A percentile compares a stretch with the other conserved stretches of the same genome.
Conservation (phyloP, 2,888 invertebrate species). For the Drosophila sordidula region DNA sequence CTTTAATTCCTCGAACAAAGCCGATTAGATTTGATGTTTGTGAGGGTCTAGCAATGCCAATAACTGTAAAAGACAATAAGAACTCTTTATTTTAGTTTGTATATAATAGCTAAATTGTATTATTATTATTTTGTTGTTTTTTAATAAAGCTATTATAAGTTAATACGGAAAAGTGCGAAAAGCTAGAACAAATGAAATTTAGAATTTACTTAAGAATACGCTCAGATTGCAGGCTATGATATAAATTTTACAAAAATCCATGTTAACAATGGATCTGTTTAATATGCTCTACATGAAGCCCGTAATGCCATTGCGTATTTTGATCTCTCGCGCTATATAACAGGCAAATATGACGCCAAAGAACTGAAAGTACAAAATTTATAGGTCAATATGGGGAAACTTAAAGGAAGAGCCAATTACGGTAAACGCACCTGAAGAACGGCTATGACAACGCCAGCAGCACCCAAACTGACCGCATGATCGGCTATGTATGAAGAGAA, state of each 20-base stretch:
- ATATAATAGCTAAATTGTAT: conserved; percentile 28
- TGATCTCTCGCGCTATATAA: conserved; percentile 84
- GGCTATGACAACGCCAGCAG: conserved; percentile 90
- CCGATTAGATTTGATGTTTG: conserved; percentile 45
- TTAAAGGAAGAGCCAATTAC: neutral
- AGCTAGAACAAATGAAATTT: conserved; percentile 11
- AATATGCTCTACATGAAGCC: conserved; percentile 73
- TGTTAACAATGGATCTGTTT: neutral
- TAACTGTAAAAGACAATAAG: neutral
- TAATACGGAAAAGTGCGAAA: conserved; percentile 8
- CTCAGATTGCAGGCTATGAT: conserved; percentile 12
- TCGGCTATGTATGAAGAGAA: conserved; percentile 87
- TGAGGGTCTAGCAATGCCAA: no score
- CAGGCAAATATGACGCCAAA: conserved; percentile 84
- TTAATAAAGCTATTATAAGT: conserved; percentile 12
- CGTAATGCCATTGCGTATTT: conserved; percentile 83
- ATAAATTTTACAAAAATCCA: conserved; percentile 9
- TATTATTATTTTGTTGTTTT: conserved; percentile 4
- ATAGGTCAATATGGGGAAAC: neutral
- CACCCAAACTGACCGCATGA: conserved; percentile 90
- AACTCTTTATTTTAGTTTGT: neutral
- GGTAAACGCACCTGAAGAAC: conserved; percentile 88
- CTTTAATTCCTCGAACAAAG: neutral
- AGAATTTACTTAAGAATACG: conserved; percentile 37
- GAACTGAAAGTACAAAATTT: conserved; percentile 70